Evolutionary conservation across 1,140 invertebrate genomes (phyloP).

Genomic region (Drosophila watanabei): DNA sequence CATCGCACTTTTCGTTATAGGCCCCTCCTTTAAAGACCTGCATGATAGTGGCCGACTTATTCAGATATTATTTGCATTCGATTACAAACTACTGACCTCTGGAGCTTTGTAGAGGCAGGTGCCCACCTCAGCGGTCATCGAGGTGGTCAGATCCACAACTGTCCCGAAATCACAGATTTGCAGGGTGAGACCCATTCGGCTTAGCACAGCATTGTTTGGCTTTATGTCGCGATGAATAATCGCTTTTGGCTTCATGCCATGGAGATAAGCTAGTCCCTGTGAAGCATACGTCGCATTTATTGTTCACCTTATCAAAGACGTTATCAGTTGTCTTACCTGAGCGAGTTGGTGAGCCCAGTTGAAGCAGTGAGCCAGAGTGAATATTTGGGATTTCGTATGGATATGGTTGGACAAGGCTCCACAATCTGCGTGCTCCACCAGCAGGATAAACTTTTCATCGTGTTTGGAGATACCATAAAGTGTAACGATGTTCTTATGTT

Average conservation of each 20-base stretch:
- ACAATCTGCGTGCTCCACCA: slow-evolving; percentile 99
- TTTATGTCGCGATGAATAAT: slow-evolving; percentile 98
- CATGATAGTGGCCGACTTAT: not conserved
- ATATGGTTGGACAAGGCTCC: slow-evolving; percentile 97
- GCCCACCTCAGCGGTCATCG: slow-evolving; percentile 98
- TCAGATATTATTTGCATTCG: not conserved
- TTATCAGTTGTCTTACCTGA: slow-evolving; percentile 85
- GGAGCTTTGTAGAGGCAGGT: slow-evolving; percentile 99
- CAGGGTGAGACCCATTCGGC: slow-evolving; percentile 92
- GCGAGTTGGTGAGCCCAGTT: slow-evolving; percentile 97
- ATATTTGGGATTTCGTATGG: slow-evolving; percentile 91
- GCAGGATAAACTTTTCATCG: slow-evolving; percentile 91
- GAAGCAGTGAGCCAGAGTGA: slow-evolving; percentile 95
- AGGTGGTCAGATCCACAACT: slow-evolving; percentile 95
- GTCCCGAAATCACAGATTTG: slow-evolving; percentile 99
- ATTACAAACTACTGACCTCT: slow-evolving; percentile 88
- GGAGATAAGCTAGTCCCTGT: slow-evolving; percentile 96
- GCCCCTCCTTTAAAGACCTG: slow-evolving; percentile 86
- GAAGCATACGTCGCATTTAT: slow-evolving; percentile 6
- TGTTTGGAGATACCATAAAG: slow-evolving; percentile 94
- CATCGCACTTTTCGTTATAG: slow-evolving; percentile 99
- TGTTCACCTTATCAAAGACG: not conserved
- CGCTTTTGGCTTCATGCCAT: slow-evolving; percentile 96
- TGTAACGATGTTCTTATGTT: slow-evolving; percentile 96
- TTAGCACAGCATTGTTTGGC: slow-evolving; percentile 95